These are phyloP conservation scores for Cephonodes hylas DNA, from an alignment of 2,888 invertebrate species.

Conservation along the genomic window DNA sequence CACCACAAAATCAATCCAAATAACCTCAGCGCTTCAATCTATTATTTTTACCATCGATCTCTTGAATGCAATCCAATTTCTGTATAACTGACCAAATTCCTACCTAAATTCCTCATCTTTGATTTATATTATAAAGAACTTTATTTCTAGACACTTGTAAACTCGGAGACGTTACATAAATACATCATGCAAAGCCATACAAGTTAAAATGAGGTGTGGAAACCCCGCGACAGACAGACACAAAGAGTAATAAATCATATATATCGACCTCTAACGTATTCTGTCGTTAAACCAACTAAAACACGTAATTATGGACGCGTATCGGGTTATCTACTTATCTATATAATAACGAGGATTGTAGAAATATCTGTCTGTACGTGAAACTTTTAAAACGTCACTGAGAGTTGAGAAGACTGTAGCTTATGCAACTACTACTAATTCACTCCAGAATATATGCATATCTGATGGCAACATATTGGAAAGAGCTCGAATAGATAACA, in stretches of 20 bases:
- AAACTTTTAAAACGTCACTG: no score
- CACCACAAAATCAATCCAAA: no score
- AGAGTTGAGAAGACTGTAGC: no score
- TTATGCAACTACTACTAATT: no score
- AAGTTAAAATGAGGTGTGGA: conserved; percentile 8
- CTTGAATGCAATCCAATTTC: not conserved
- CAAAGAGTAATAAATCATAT: conserved; percentile 2
- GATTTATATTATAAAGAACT: not conserved
- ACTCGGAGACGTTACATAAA: not conserved
- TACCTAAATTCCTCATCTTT: not conserved
- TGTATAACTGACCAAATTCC: not conserved
- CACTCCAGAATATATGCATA: no score
- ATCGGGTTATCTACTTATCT: not conserved
- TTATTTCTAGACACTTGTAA: not conserved
- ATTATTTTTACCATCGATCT: no score
- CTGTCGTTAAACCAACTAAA: conserved; percentile 8
- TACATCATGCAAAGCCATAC: not conserved
- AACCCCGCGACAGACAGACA: not conserved
- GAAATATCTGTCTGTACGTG: not conserved
- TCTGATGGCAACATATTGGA: no score
- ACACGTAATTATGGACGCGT: conserved; percentile 1
- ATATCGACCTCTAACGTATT: not conserved
- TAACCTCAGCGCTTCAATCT: no score
- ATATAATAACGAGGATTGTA: not conserved
- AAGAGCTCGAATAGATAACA: no score